Base-by-base conservation (phyloP, 1,140 invertebrate species). In the Choristoneura fumiferana region DNA sequence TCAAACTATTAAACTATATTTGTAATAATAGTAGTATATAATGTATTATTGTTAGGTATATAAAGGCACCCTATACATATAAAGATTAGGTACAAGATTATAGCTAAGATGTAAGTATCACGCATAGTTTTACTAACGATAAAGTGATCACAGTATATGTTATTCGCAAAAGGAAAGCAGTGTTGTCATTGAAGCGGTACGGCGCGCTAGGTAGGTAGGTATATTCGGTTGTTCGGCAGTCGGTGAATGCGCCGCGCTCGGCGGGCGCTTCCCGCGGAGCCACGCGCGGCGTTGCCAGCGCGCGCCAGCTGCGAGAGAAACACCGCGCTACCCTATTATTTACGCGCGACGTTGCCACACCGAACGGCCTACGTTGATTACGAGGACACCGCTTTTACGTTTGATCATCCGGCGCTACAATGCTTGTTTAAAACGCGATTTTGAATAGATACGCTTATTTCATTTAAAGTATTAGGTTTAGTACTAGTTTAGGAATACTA, bases 271-370 rank as follows among this genome's bases (percentile, higher is more conserved):
- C 75, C 76, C 74, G 84, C 74, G 72, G 62, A 76, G 72, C 55
- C 62, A 63, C 62, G 43, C 59, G 80, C 84, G 82, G 71, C 81
- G 87, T 89, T 80, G 83, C 75, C 78, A 73, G 69, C 69, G 56
- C 66, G 76, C 81, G 81, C 77, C 79, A 80, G 80, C 83, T 84
- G 83, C 79, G 81, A 85, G 84, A 87, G 84, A 81, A 84, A 84
- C 76, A 83, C 77, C 75, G 78, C 78, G 79, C 81, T 87, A 89
- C 84, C 87, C 87, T 86, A 87, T 86, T 89, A 87, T 87, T 87
- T 87, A 87, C 88, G 89, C 90, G 91, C 90, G 85, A 73, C 87
- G 91, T 91, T 91, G 90, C 90, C 90, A 81, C 69, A 74, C 88
- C 89, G 84, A 73, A 63, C 78, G 81, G 81, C 84, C 85, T 88